Evolutionary conservation across 2,797 vertebrate species (phyloP).

Genomic region (Micrastur ruficollis): DNA sequence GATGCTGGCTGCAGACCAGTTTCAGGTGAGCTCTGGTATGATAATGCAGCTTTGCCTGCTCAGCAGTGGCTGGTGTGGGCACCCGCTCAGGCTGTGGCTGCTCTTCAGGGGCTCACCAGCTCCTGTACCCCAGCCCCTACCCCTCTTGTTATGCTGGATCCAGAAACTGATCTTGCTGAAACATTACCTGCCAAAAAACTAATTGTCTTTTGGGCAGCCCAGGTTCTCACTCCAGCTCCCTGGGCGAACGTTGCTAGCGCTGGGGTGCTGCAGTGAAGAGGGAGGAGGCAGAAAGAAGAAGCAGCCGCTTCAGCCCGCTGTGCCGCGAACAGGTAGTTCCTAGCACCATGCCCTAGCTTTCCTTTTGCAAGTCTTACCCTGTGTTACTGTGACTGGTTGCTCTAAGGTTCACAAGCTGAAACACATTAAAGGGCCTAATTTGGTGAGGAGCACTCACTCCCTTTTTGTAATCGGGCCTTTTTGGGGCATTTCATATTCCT

Average conservation of each 20-base stretch:
- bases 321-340: neutral
- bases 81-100: neutral
- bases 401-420: neutral
- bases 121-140: neutral
- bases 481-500: neutral
- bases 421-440: neutral
- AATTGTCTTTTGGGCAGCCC: neutral
- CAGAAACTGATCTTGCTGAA: neutral
- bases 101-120: neutral
- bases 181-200: neutral
- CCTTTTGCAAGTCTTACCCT: neutral
- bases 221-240: neutral
- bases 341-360: neutral
- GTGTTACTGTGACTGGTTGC: neutral
- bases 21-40: slow-evolving; percentile 23
- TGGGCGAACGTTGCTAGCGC: neutral
- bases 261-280: neutral
- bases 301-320: neutral
- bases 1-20: slow-evolving; percentile 20
- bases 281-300: neutral
- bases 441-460: neutral
- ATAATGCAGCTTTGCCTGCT: neutral
- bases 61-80: neutral
- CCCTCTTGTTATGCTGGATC: neutral
- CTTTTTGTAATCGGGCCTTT: neutral